These are phyloP conservation scores for Myzus persicae DNA, from an alignment of 1,140 invertebrate species.

Conservation along the genomic window DNA sequence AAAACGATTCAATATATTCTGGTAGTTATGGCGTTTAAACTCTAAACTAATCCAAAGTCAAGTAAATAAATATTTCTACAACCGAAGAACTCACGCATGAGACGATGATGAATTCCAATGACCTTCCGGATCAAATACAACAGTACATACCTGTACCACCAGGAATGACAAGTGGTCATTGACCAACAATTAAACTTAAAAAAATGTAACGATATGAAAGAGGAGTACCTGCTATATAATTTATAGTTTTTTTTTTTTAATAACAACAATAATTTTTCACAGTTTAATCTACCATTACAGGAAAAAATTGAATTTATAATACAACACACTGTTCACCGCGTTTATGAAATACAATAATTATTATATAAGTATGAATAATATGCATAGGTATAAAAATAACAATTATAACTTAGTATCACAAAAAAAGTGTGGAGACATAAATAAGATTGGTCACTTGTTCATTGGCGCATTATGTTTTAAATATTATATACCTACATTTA, in stretches of 20 bases:
- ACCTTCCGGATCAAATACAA: conserved; percentile 24
- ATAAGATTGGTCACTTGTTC: neutral
- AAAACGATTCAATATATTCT: neutral
- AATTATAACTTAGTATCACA: neutral
- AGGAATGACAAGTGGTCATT: neutral
- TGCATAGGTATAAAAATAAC: neutral
- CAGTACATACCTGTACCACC: neutral
- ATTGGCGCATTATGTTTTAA: neutral
- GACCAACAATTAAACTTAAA: conserved; percentile 19
- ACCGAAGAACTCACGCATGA: neutral
- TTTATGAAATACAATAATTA: neutral
- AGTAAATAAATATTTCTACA: conserved; percentile 9
- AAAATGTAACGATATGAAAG: neutral
- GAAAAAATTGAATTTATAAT: neutral
- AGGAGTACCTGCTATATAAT: neutral
- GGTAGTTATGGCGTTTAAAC: neutral
- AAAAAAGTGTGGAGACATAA: neutral
- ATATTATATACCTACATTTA: neutral
- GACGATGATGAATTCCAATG: neutral
- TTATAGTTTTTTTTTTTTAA: neutral
- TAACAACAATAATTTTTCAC: neutral
- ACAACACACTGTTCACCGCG: neutral
- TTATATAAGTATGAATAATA: conserved; percentile 14
- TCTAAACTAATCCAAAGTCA: neutral
- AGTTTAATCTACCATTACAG: neutral